These are phyloP conservation scores for Amiota mariae DNA, from an alignment of 2,888 invertebrate genomes.

Conservation along the genomic window DNA sequence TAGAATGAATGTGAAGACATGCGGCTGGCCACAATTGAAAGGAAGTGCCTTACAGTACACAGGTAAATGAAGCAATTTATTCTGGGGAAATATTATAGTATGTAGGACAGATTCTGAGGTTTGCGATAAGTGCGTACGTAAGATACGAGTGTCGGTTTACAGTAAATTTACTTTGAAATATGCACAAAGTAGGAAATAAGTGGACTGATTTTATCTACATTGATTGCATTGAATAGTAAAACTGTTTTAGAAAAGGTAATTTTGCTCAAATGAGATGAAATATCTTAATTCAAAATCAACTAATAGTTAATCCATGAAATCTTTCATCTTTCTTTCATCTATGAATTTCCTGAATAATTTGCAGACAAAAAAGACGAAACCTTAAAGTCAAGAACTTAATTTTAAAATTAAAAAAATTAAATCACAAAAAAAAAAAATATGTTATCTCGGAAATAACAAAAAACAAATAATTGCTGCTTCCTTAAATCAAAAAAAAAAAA, in stretches of 20 bases:
- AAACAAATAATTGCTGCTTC: conserved; percentile 12
- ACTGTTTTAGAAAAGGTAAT: no score
- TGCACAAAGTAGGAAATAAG: conserved; percentile 45
- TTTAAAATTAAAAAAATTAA: not conserved
- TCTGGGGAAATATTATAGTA: not conserved
- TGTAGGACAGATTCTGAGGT: not conserved
- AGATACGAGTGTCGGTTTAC: not conserved
- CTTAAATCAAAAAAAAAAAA: conserved; percentile 42
- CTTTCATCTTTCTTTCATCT: no score
- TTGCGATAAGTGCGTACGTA: not conserved
- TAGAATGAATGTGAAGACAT: not conserved
- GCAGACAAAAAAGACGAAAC: no score
- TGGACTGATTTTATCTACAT: no score
- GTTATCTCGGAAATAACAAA: conserved; percentile 18
- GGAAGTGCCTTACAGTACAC: not conserved
- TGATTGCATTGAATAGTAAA: no score
- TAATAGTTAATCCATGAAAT: no score
- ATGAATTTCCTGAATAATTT: no score
- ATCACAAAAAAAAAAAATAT: conserved; percentile 14
- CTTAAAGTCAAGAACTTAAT: no score
- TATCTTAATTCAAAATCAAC: no score
- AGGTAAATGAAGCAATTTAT: not conserved
- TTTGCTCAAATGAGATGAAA: no score
- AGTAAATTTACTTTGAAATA: conserved; percentile 51
- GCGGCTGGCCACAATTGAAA: conserved; percentile 11